Conservation (phyloP, 2,797 vertebrate genomes). For the Podargus strigoides region DNA sequence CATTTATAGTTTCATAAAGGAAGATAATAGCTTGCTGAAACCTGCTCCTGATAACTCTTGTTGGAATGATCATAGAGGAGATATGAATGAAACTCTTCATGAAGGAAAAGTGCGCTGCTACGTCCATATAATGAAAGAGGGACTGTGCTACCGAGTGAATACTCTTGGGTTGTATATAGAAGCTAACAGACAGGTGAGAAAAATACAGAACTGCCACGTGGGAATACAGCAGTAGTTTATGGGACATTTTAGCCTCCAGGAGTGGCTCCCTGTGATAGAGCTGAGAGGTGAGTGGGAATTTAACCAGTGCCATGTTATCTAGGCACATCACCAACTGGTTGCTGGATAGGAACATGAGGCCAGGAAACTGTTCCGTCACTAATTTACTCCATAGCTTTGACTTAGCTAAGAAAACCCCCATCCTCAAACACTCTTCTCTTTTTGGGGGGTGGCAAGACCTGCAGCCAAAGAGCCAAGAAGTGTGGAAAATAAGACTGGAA, state of each 20-base stretch:
- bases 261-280: neutral
- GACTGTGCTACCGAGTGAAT: conserved; percentile 92
- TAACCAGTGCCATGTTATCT: neutral
- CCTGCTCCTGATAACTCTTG: conserved; percentile 85
- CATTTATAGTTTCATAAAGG: conserved; percentile 80
- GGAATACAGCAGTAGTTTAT: neutral
- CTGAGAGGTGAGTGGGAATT: neutral
- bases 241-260: neutral
- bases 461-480: neutral
- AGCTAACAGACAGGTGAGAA: conserved; percentile 91
- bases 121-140: conserved; percentile 91
- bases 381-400: neutral
- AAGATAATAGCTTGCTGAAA: conserved; percentile 80
- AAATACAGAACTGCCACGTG: neutral
- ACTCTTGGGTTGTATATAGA: conserved; percentile 93
- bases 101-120: conserved; percentile 90
- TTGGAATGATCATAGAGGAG: conserved; percentile 91
- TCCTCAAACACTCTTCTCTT: neutral
- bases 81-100: conserved; percentile 88
- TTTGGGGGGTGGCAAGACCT: neutral
- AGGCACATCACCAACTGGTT: neutral
- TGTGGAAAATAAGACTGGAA: neutral
- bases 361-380: neutral
- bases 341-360: neutral
- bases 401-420: neutral